A percentile compares a stretch with the other conserved stretches of the same genome.
These are phyloP conservation scores for Apoda limacodes DNA, from an alignment of 2,888 invertebrate genomes.

Conservation along the genomic window DNA sequence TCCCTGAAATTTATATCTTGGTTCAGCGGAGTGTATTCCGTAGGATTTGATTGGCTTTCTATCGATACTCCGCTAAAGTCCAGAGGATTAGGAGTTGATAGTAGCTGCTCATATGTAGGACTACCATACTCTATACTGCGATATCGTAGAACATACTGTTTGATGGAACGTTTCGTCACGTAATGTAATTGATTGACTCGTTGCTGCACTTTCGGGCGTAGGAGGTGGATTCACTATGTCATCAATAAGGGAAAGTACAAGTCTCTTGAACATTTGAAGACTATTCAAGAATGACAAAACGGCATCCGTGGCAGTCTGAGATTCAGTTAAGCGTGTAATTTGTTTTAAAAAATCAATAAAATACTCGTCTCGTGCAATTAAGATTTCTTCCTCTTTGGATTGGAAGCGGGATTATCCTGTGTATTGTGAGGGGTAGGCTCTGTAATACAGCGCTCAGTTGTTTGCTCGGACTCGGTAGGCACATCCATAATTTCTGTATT, in stretches of 20 bases:
- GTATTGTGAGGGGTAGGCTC: background rate
- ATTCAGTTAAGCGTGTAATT: background rate
- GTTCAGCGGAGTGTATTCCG: conserved; percentile 3
- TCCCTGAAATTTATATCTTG: conserved; percentile 11
- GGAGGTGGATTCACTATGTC: too few species aligned
- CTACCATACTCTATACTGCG: conserved; percentile 13
- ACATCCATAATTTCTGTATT: background rate
- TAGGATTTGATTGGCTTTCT: conserved; percentile 5
- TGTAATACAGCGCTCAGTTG: background rate
- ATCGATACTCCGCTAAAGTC: too few species aligned
- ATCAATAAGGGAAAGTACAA: conserved; percentile 18
- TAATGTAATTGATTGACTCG: conserved; percentile 8
- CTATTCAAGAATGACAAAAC: conserved; percentile 20
- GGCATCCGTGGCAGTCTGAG: conserved; percentile 2
- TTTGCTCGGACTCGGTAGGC: background rate
- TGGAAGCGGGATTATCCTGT: background rate
- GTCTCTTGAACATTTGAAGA: conserved; percentile 24
- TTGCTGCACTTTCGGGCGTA: too few species aligned
- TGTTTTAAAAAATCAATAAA: too few species aligned
- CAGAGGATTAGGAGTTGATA: conserved; percentile 11
- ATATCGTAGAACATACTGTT: conserved; percentile 14
- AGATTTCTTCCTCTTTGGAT: background rate
- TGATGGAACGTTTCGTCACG: conserved; percentile 13
- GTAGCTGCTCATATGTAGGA: too few species aligned
- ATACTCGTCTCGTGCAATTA: background rate